Base-by-base conservation (phyloP, 2,888 invertebrate species). In the Acheta domesticus region DNA sequence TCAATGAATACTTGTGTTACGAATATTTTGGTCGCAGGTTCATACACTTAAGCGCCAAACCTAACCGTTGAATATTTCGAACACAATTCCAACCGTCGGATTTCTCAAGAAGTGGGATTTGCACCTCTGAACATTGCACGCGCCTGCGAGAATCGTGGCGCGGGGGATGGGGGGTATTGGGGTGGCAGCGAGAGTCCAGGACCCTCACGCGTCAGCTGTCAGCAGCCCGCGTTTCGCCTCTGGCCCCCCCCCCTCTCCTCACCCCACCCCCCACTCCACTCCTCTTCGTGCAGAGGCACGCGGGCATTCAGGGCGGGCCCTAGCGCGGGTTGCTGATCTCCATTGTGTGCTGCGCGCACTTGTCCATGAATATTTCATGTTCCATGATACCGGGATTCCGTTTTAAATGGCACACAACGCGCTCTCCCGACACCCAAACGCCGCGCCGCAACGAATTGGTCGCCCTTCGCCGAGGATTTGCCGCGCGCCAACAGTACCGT, bases 341-440 rank as follows among this genome's bases (percentile, higher is more conserved):
- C 36, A 36, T 36, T 36, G 36, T 36, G 36, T 5, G 36, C 36
- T 1, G 36, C 8, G n/a, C n/a, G 62, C 62, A 62, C 62, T 62
- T 62, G 62, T 12, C 62, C 62, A 62, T 62, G 62, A 62, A 62
- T 62, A 62, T 62, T 62, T 62, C 62, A 62, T 62, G n/a, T n/a
- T 62, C 62, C 62, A 62, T 62, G 62, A 62, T 62, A 62, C 62
- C 62, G n/a, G 62, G 62, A 62, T 62, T 62, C 62, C n/a, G 14
- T 62, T 19, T n/a, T 36, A 19, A 62, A 62, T n/a, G 62, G 62
- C 62, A 4, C n/a, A 4, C 62, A 62, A 8, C n/a, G 14, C n/a
- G 62, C 62, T 62, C 62, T 62, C n/a, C 16, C 62, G n/a, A 62
- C 62, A 11, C n/a, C 14, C 62, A 62, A 62, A 19, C 16, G 62